These are phyloP conservation scores for Brachystomella parvula DNA, from an alignment of 1,140 invertebrate genomes.

Conservation along the genomic window DNA sequence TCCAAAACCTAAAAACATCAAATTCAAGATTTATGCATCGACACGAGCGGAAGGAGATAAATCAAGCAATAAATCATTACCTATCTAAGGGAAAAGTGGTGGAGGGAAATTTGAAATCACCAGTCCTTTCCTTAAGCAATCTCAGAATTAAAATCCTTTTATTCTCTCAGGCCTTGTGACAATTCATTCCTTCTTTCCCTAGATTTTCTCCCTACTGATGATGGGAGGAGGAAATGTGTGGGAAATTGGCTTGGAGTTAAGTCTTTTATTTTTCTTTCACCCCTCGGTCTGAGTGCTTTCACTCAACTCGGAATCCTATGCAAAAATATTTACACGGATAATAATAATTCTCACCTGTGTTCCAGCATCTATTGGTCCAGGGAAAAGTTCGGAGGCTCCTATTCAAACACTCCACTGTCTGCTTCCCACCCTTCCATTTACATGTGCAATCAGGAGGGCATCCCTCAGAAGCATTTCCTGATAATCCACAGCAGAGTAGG, in stretches of 20 bases:
- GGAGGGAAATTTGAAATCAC: slow-evolving; percentile 5
- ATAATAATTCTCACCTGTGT: slow-evolving; percentile 38
- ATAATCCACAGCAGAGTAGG: not conserved
- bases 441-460: slow-evolving; percentile 67
- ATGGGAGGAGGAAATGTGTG: too few relatives aligned
- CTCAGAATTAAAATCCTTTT: not conserved
- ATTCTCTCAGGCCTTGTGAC: not conserved
- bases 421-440: slow-evolving; percentile 86
- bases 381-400: slow-evolving; percentile 47
- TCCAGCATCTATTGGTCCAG: slow-evolving; percentile 32
- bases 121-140: not conserved
- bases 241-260: too few relatives aligned
- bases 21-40: slow-evolving; percentile 14
- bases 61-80: not conserved
- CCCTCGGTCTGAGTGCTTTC: too few relatives aligned
- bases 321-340: too few relatives aligned
- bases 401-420: slow-evolving; percentile 74
- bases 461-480: not conserved
- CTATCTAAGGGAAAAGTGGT: too few relatives aligned
- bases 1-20: slow-evolving; percentile 67
- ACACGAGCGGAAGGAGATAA: not conserved
- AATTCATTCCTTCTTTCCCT: too few relatives aligned
- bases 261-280: too few relatives aligned
- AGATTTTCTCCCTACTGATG: too few relatives aligned
- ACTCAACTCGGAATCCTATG: too few relatives aligned